Evolutionary conservation across 2,888 invertebrate genomes (phyloP).

Genomic region (Panorpa germanica): DNA sequence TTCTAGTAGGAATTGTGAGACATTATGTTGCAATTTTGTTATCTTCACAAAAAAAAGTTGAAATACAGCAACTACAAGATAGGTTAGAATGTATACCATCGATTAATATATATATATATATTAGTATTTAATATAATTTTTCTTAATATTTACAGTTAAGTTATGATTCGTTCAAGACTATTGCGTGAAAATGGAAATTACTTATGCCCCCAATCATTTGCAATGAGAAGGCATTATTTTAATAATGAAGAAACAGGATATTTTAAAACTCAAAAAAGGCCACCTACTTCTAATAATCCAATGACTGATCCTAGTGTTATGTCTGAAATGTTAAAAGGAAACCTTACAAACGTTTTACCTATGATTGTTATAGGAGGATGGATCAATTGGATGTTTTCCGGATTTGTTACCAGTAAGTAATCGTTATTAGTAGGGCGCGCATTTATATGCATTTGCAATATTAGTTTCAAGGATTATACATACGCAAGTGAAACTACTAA

Average conservation of each 20-base stretch:
- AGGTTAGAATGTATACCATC: no score
- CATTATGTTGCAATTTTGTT: constrained; percentile 95
- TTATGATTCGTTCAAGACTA: constrained; percentile 80
- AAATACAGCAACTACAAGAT: constrained; percentile 87
- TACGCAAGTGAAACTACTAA: no score
- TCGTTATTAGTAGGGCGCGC: no score
- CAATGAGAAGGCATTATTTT: constrained; percentile 85
- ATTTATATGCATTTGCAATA: no score
- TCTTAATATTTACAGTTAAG: constrained; percentile 45
- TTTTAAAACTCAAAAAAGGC: constrained; percentile 79
- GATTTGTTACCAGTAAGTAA: constrained; percentile 99
- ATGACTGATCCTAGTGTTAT: constrained; percentile 99
- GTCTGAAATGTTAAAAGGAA: constrained; percentile 98
- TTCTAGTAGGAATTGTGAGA: constrained; percentile 88
- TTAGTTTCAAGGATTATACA: no score
- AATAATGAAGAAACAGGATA: constrained; percentile 93
- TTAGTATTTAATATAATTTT: neutral
- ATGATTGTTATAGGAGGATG: constrained; percentile 99
- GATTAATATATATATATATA: no score
- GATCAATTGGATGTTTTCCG: constrained; percentile 99
- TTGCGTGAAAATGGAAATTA: constrained; percentile 96
- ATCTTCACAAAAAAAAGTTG: constrained; percentile 89
- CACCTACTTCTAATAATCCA: constrained; percentile 72
- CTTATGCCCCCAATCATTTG: constrained; percentile 76
- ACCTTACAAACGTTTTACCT: constrained; percentile 92